These are phyloP conservation scores for Papilio elwesi DNA, from an alignment of 2,888 invertebrate species.

Conservation along the genomic window DNA sequence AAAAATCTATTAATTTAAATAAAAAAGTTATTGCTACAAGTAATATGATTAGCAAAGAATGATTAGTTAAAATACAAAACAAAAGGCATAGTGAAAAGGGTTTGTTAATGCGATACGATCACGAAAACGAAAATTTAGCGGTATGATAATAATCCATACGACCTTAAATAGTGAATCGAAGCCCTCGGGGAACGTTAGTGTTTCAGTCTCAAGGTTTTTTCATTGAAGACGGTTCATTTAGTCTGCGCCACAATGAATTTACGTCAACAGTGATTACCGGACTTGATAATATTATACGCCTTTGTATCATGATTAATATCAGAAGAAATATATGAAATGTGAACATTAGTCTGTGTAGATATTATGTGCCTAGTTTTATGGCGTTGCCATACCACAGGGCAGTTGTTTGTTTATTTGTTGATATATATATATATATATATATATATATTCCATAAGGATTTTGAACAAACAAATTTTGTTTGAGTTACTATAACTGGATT, in stretches of 20 bases:
- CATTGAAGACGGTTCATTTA: conserved; percentile 60
- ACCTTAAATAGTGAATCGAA: conserved; percentile 18
- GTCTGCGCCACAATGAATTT: conserved; percentile 51
- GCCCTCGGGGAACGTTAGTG: conserved; percentile 14
- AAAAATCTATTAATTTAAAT: conserved; percentile 8
- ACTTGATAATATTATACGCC: conserved; percentile 44
- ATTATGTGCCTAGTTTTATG: too few species aligned
- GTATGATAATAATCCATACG: conserved; percentile 11
- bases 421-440: too few species aligned
- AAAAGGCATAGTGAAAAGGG: background rate
- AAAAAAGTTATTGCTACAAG: background rate
- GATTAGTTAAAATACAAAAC: background rate
- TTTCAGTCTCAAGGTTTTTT: conserved; percentile 65
- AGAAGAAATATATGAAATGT: background rate
- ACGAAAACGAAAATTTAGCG: conserved; percentile 18
- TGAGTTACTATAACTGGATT: too few species aligned
- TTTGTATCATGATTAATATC: conserved; percentile 6
- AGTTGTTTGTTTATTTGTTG: too few species aligned
- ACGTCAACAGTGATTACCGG: conserved; percentile 50
- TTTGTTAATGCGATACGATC: conserved; percentile 13
- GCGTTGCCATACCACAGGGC: too few species aligned
- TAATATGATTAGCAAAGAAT: background rate
- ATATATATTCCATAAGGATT: too few species aligned
- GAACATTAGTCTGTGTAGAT: too few species aligned
- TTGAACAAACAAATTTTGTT: too few species aligned